Base-by-base conservation (phyloP, 2,113 vertebrate species). In the Scatophagus argus region DNA sequence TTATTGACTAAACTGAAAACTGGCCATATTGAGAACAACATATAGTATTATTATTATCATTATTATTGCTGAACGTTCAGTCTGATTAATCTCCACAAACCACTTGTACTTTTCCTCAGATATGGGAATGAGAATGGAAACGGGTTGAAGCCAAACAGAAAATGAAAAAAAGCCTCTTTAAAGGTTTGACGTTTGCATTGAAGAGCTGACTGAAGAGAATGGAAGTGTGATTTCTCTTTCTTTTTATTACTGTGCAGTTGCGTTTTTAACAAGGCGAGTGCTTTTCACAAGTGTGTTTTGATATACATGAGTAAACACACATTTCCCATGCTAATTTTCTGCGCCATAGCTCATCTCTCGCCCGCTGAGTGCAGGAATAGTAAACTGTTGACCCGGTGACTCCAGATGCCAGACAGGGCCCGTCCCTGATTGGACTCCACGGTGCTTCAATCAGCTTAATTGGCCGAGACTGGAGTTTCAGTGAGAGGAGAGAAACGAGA, bases 291-390 rank as follows among this genome's bases (percentile, higher is more conserved):
- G 47, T 29, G 23, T 21, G 78, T 85, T 89, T 52, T 90, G 86
- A 89, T 89, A 86, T 81, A 88, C 83, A 82, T 83, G 86, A 91
- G 85, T 87, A 85, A 90, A 87, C 87, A 81, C 74, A 64, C 87
- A 86, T 79, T 71, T 70, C 72, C 62, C 76, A 80, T 81, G 87
- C 82, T 73, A 83, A 90, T 92, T 80, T 79, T 7, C 66, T 13
- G 63, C 74, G 2, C 68, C 0, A 41, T 29, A 44, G 47, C 64
- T 80, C 70, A 49, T 86, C 79, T 62, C 84, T 82, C 66, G 32
- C 79, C 67, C 27, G 25, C 60, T n/a, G 44, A 84, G 74, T 23
- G 69, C 34, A 62, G 66, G 81, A 80, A 88, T 72, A 74, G 71
- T 67, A 83, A 85, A 77, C 56, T 64, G 77, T 82, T 89, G 85